These are phyloP conservation scores for Parnassius smintheus DNA, from an alignment of 2,888 invertebrate genomes.

Conservation along the genomic window DNA sequence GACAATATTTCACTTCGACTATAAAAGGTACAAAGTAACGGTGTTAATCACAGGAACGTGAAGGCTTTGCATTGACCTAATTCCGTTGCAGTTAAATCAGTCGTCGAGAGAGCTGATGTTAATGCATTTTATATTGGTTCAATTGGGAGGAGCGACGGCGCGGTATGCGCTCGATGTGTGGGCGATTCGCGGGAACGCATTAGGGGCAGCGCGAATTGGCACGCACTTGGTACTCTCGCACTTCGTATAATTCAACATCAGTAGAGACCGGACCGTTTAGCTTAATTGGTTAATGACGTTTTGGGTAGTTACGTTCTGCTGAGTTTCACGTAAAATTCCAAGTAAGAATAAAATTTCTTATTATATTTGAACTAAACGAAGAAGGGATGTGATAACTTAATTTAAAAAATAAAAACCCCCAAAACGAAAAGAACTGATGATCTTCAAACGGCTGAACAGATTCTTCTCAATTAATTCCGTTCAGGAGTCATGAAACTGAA, in stretches of 20 bases:
- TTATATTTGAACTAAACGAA: too few relatives aligned
- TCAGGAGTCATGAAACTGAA: too few relatives aligned
- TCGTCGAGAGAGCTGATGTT: constrained; percentile 67
- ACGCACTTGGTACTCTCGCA: constrained; percentile 42
- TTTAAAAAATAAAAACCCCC: too few relatives aligned
- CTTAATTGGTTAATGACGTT: neutral
- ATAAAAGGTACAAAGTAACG: constrained; percentile 1
- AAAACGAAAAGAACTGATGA: too few relatives aligned
- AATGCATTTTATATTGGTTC: constrained; percentile 82
- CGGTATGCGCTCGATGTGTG: constrained; percentile 73
- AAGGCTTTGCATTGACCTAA: constrained; percentile 61
- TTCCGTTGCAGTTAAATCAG: constrained; percentile 59
- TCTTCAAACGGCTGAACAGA: too few relatives aligned
- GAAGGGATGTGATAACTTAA: too few relatives aligned
- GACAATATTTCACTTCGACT: neutral
- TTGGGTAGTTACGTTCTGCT: neutral
- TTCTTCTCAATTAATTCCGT: too few relatives aligned
- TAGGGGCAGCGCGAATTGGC: constrained; percentile 64
- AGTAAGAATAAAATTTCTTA: too few relatives aligned
- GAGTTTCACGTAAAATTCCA: too few relatives aligned
- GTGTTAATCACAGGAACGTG: constrained; percentile 30
- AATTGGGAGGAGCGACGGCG: constrained; percentile 76
- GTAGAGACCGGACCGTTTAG: neutral
- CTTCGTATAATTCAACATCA: neutral
- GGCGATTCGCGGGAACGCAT: constrained; percentile 76